Evolutionary conservation across 1,140 invertebrate species (phyloP).

Genomic region (Hycleus phaleratus): DNA sequence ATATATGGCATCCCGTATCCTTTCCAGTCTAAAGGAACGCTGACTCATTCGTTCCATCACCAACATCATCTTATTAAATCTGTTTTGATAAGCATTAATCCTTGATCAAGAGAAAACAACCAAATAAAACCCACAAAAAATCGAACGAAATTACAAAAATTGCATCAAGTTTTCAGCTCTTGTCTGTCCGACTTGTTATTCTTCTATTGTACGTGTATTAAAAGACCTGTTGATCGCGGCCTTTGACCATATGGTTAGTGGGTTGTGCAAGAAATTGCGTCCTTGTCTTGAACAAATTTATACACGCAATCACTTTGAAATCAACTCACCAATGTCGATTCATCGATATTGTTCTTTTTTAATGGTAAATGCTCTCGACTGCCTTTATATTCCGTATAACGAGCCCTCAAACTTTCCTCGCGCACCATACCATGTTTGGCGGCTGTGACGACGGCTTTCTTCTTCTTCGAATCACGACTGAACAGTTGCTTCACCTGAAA

Average conservation of each 20-base stretch:
- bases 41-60: too few species aligned
- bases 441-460: conserved; percentile 37
- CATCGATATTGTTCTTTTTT: conserved; percentile 18
- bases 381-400: conserved; percentile 49
- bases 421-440: conserved; percentile 35
- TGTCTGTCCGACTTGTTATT: too few species aligned
- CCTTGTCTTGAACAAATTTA: background rate
- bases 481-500: conserved; percentile 51
- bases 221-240: conserved; percentile 4
- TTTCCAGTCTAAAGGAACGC: too few species aligned
- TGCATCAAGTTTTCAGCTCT: too few species aligned
- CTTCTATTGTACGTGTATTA: background rate
- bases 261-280: conserved; percentile 7
- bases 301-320: conserved; percentile 8
- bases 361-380: conserved; percentile 31
- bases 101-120: too few species aligned
- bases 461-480: conserved; percentile 51
- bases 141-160: too few species aligned
- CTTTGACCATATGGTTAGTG: conserved; percentile 15
- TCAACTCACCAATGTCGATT: conserved; percentile 22
- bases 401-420: conserved; percentile 48
- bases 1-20: background rate
- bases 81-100: too few species aligned
- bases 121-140: too few species aligned
- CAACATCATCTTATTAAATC: too few species aligned